Base-by-base conservation (phyloP, 2,888 invertebrate species). In the Tortricodes alternella region DNA sequence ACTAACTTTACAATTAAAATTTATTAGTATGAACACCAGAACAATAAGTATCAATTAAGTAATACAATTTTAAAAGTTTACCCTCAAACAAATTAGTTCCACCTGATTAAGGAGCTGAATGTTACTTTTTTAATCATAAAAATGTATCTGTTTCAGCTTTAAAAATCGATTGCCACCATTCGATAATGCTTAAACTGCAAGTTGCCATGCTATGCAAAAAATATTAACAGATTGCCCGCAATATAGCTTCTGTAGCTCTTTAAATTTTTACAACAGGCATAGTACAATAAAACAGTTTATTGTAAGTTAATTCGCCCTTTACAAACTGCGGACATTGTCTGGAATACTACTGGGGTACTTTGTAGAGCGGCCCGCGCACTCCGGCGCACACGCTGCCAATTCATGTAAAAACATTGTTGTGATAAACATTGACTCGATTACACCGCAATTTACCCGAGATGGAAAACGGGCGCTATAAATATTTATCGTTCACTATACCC, bases 391-490 rank as follows among this genome's bases (percentile, higher is more conserved):
- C 73, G 70, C 70, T 62, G 64, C 67, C 65, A 63, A 63, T 68
- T 65, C 68, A 76, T 73, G 74, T 74, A 73, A 78, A 76, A 78
- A 86, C 84, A 79, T 79, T 84, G 83, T 82, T 79, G 83, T 77
- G 73, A 73, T 81, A 80, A 83, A 79, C 74, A 73, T 76, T 77
- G 78, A 78, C 80, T 80, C 76, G 83, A 85, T 89, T 85, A 85
- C 85, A 79, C 76, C 61, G 81, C 85, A 86, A 87, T 89, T 85
- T 84, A 79, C 73, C 71, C 65, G 73, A 76, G 78, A 77, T 74
- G 80, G 80, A 78, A 83, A 82, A 83, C 76, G 76, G 79, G 78
- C 65, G 78, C 78, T 81, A 86, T 89, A 89, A 88, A 89, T 89
- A 85, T 89, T 89, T 89, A 89, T 83, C 82, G 76, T 78, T 76